Base-by-base conservation (phyloP, 2,113 vertebrate species). In the Hydrolagus affinis region DNA sequence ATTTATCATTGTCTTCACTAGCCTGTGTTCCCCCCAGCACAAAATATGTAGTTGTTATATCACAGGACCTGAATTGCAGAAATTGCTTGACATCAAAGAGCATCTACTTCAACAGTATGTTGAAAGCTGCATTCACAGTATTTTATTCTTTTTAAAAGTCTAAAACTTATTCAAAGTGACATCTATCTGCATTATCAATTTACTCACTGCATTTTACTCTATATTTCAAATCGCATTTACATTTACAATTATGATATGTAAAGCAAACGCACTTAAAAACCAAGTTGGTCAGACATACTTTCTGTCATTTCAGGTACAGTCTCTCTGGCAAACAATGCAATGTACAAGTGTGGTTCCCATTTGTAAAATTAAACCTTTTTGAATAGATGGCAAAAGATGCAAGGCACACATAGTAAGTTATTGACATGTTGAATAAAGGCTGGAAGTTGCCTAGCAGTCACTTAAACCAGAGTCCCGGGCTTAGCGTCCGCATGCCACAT, bases 401-500 rank as follows among this genome's bases (percentile, higher is more conserved):
- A 95, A 98, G 96, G 96, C 96, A 96, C 95, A 76, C 90, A 66
- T 87, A 90, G 90, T 91, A 86, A 90, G 66, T 66, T 87, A 60
- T 0, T 89, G 64, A 86, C 91, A 86, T 88, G 87, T 86, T 70
- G 85, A 85, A 57, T 75, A 69, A 78, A 1, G 44, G 60, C 4
- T 80, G 70, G 30, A 59, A 56, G 59, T 62, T 59, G 71, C 8
- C 28, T 15, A 85, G 76, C 85, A 87, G 78, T 2, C 68, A 86
- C 75, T 94, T 96, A 99, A 86, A 99, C 98, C 44, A 99, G 96
- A 0, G 98, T 99, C 90, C 97, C 98, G 0, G 97, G 96, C 89
- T 98, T 97, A 8, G 97, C 96, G 88, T 96, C 94, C 89, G 97
- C 96, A 0, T 98, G 96, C 98, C 98, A 99, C 85, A 93, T 92